Percentiles rank a stretch among this genome's conserved stretches.
phyloP scores from a whole-genome alignment of 2,888 invertebrate species.

The Geophilus truncorum region DNA sequence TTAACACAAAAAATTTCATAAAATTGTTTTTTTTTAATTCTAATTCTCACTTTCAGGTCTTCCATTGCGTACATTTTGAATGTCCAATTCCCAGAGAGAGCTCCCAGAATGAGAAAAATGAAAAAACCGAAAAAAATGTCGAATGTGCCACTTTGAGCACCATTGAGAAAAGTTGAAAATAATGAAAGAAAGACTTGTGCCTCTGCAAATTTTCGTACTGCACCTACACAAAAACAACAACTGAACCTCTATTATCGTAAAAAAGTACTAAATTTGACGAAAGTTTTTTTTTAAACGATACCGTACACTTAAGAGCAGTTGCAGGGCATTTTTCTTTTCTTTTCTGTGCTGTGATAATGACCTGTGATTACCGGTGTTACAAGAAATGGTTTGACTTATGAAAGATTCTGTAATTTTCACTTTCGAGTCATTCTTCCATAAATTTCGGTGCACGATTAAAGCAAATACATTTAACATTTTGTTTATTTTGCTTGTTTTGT shows the following conservation, averaged over 20 bases:
- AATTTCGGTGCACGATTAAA: no score
- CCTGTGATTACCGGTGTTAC: neutral
- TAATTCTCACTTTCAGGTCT: constrained; percentile 58
- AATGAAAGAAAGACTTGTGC: neutral
- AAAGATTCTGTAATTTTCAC: no score
- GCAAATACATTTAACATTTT: no score
- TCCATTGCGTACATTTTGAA: constrained; percentile 97
- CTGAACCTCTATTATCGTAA: neutral
- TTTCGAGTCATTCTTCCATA: no score
- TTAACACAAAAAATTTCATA: no score
- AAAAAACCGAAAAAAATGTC: neutral
- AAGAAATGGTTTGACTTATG: no score
- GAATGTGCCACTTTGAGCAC: neutral
- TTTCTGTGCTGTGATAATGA: neutral
- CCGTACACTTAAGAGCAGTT: neutral
- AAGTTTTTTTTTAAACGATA: no score
- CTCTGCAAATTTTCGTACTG: neutral
- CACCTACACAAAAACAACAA: neutral
- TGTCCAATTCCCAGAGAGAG: constrained; percentile 66
- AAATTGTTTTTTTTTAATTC: constrained; percentile 15
- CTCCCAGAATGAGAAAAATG: no score
- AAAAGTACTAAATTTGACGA: no score
- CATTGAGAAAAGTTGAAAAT: neutral
- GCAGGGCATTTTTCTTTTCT: neutral
- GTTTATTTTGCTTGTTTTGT: no score